Evolutionary conservation across 2,888 invertebrate genomes (phyloP).

Genomic region (Pasiphila rectangulata): DNA sequence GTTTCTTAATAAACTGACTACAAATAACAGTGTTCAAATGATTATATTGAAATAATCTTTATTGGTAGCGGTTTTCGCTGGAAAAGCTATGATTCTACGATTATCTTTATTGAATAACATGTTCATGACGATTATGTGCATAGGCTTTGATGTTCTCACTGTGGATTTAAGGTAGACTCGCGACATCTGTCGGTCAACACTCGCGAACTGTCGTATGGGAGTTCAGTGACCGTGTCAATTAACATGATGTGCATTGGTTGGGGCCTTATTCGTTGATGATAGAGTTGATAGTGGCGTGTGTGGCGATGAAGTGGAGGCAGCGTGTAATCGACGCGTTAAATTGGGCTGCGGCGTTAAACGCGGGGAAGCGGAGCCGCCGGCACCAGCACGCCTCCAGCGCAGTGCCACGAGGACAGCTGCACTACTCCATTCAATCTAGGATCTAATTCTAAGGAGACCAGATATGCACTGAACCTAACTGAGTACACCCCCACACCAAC

Average conservation of each 20-base stretch:
- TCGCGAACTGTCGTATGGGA: conserved; percentile 19
- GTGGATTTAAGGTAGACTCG: background rate
- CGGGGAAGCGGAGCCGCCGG: conserved; percentile 24
- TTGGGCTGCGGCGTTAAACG: conserved; percentile 34
- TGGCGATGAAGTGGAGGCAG: conserved; percentile 25
- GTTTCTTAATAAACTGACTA: background rate
- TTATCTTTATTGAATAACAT: background rate
- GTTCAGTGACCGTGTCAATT: conserved; percentile 17
- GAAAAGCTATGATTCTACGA: background rate
- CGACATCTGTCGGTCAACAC: conserved; percentile 10
- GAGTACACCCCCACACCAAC: too few relatives aligned
- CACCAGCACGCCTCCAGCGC: conserved; percentile 19
- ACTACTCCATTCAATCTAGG: background rate
- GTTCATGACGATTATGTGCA: background rate
- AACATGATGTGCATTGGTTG: background rate
- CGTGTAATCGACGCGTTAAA: conserved; percentile 59
- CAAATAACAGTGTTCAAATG: background rate
- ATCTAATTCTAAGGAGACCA: too few relatives aligned
- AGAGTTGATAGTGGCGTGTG: conserved; percentile 10
- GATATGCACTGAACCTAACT: too few relatives aligned
- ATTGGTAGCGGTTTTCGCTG: background rate
- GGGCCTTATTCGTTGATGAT: background rate
- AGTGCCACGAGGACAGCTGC: background rate
- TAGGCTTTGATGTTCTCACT: background rate
- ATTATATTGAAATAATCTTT: background rate